phyloP scores from a whole-genome alignment of 2,797 vertebrate species.

The Strix occidentalis region DNA sequence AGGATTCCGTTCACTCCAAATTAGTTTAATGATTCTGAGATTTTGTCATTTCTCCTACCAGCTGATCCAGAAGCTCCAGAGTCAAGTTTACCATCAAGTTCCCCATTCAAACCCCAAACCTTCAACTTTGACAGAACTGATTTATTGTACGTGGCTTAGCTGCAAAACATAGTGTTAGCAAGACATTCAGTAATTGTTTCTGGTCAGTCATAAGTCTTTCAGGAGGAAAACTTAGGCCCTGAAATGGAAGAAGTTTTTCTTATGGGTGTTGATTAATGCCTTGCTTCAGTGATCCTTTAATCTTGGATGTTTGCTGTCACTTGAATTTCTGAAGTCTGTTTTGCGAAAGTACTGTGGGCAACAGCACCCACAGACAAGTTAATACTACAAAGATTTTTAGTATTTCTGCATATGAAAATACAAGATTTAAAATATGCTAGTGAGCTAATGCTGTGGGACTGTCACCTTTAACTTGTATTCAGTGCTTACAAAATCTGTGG shows the following conservation, averaged over 20 bases:
- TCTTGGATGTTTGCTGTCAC: neutral
- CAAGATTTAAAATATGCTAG: neutral
- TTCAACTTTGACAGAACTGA: neutral
- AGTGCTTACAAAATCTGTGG: neutral
- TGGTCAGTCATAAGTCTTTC: neutral
- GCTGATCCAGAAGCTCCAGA: neutral
- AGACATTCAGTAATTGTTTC: neutral
- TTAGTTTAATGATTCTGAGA: neutral
- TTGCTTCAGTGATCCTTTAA: neutral
- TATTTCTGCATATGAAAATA: neutral
- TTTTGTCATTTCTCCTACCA: neutral
- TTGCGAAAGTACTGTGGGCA: neutral
- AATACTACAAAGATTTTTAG: neutral
- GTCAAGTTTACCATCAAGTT: neutral
- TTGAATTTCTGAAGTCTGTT: neutral
- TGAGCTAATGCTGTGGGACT: neutral
- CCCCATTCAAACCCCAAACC: neutral
- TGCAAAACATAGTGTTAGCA: neutral
- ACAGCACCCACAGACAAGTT: neutral
- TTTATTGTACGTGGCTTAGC: neutral
- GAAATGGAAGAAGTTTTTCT: neutral
- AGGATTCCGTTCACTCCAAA: neutral
- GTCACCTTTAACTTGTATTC: neutral
- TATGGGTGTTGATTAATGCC: neutral
- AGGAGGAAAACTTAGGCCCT: neutral